Conservation (phyloP, 2,797 vertebrate species). For the Jordanella pulchra region DNA sequence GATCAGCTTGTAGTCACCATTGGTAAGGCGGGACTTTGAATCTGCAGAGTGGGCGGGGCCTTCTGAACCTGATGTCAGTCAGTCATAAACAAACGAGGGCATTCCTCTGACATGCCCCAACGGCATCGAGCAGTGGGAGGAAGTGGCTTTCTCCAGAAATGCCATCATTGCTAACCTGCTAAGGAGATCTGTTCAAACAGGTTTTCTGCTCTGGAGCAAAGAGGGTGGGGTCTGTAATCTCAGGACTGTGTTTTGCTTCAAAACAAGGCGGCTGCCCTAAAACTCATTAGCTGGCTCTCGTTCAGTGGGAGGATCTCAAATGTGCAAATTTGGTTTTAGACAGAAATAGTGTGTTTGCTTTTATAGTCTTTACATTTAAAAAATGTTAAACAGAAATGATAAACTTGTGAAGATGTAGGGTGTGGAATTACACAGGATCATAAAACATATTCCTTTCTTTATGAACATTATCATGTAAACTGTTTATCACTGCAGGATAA, state of each 20-base stretch:
- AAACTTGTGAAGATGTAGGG: background rate
- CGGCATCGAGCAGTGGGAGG: constrained; percentile 36
- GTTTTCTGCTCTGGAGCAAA: constrained; percentile 34
- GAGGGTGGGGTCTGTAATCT: constrained; percentile 20
- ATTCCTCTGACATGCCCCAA: constrained; percentile 61
- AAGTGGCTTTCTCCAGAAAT: constrained; percentile 47
- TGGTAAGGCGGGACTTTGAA: background rate
- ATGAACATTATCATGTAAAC: background rate
- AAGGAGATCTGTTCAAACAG: constrained; percentile 3
- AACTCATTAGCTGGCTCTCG: background rate
- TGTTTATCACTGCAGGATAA: constrained; percentile 5
- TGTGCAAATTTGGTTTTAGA: background rate
- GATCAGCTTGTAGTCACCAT: background rate
- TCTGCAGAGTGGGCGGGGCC: background rate
- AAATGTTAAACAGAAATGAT: background rate
- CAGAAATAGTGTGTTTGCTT: background rate
- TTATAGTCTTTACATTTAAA: background rate
- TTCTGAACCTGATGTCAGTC: background rate
- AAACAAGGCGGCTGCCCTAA: background rate
- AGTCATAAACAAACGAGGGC: constrained; percentile 35
- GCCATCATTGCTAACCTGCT: background rate
- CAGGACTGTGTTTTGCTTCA: too few relatives aligned
- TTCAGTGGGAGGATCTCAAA: background rate
- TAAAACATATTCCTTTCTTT: background rate
- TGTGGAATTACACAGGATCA: background rate